phyloP scores from a whole-genome alignment of 2,113 vertebrate species.

The Equus quagga region DNA sequence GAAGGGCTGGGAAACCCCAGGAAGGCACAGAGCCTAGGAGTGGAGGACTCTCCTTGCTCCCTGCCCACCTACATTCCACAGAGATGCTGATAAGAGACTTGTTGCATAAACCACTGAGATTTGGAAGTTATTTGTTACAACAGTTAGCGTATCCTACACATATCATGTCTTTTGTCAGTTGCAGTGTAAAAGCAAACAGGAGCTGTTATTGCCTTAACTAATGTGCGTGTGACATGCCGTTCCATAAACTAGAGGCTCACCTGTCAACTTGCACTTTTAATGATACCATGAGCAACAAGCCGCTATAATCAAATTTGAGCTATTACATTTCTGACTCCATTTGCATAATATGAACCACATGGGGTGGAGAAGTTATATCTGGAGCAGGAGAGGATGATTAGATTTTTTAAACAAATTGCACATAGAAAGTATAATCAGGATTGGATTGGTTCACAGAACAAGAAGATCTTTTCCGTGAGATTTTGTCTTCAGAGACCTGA shows the following conservation, averaged over 20 bases:
- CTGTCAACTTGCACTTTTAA: conserved; percentile 65
- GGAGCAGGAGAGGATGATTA: conserved; percentile 67
- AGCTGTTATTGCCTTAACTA: conserved; percentile 7
- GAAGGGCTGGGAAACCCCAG: background rate
- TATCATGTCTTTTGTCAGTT: background rate
- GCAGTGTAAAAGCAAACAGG: background rate
- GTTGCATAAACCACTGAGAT: background rate
- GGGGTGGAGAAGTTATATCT: conserved; percentile 67
- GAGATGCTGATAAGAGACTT: too few relatives aligned
- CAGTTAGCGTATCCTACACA: background rate
- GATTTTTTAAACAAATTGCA: conserved; percentile 66
- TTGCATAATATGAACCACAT: conserved; percentile 76
- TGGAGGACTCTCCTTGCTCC: rapidly evolving
- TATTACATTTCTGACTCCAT: conserved; percentile 73
- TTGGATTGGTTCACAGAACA: background rate
- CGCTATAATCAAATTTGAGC: conserved; percentile 65
- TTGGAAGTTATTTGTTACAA: background rate
- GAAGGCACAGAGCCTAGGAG: rapidly evolving
- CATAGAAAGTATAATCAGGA: conserved; percentile 61
- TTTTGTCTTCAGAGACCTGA: background rate
- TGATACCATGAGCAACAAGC: conserved; percentile 17
- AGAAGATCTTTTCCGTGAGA: background rate
- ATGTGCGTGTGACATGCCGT: background rate
- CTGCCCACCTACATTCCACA: too few relatives aligned
- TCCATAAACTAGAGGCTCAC: conserved; percentile 12